Conservation (phyloP, 2,888 invertebrate genomes). For the Athalia cordata region DNA sequence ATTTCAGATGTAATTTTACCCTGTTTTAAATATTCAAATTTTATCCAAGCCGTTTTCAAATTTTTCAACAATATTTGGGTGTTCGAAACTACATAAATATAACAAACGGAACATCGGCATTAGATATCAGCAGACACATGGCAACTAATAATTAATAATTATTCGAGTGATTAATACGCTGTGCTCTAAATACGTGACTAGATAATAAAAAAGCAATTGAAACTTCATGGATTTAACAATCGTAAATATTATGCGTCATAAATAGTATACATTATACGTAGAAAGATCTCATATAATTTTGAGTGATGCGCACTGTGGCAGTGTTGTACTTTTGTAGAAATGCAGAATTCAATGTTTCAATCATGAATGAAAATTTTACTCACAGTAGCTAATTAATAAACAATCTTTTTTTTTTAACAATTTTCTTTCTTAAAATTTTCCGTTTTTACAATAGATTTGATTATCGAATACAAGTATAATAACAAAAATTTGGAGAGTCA, state of each 20-base stretch:
- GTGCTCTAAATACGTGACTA: constrained; percentile 67
- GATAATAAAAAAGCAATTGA: constrained; percentile 69
- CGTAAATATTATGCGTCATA: constrained; percentile 63
- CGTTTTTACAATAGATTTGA: background rate
- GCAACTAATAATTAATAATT: constrained; percentile 63
- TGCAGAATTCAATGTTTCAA: background rate
- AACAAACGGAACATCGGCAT: constrained; percentile 11
- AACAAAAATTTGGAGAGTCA: background rate
- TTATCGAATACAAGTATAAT: constrained; percentile 19
- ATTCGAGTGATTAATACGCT: constrained; percentile 65
- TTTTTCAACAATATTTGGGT: background rate
- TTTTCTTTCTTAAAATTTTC: too few relatives aligned
- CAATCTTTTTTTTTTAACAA: too few relatives aligned
- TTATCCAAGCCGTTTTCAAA: constrained; percentile 1
- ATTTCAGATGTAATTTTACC: constrained; percentile 31
- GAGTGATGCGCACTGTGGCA: constrained; percentile 45
- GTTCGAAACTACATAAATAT: constrained; percentile 1
- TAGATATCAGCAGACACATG: constrained; percentile 54
- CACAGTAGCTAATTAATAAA: background rate
- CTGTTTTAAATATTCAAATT: constrained; percentile 30
- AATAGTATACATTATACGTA: constrained; percentile 53
- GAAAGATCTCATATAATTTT: constrained; percentile 56
- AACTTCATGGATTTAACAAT: constrained; percentile 62
- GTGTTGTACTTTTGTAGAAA: constrained; percentile 10
- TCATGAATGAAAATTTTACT: background rate